Percentiles rank a stretch among this genome's conserved stretches.
phyloP scores from a whole-genome alignment of 2,797 vertebrate species.

The Pterois miles region DNA sequence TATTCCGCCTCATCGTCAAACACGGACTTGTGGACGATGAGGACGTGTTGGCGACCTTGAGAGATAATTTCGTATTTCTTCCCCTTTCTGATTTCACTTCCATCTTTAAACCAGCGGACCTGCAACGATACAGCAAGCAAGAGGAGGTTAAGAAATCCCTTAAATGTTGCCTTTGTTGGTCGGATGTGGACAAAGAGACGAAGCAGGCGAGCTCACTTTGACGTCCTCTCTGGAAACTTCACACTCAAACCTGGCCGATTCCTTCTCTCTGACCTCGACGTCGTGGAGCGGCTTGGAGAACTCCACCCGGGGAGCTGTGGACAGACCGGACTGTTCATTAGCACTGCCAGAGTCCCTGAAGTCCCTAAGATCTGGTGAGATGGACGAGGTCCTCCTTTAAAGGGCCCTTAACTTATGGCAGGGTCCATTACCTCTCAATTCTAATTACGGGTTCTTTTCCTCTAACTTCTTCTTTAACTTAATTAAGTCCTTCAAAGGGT shows the following conservation, averaged over 20 bases:
- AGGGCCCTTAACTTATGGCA: not conserved
- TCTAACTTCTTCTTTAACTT: not conserved
- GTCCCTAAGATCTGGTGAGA: not conserved
- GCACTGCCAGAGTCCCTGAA: no score
- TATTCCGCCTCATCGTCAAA: slow-evolving; percentile 98
- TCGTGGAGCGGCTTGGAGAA: slow-evolving; percentile 94
- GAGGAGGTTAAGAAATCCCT: not conserved
- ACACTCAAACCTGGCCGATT: slow-evolving; percentile 94
- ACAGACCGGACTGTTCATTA: not conserved
- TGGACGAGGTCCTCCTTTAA: not conserved
- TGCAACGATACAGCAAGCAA: slow-evolving; percentile 47
- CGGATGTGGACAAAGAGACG: not conserved
- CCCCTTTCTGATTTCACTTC: slow-evolving; percentile 95
- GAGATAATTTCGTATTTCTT: slow-evolving; percentile 96
- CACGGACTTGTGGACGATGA: slow-evolving; percentile 92
- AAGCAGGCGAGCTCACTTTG: slow-evolving; percentile 81
- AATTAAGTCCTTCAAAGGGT: not conserved
- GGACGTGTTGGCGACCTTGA: slow-evolving; percentile 89
- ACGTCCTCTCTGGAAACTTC: slow-evolving; percentile 93
- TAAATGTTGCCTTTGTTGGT: not conserved
- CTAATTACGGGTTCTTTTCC: not conserved
- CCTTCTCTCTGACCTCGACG: slow-evolving; percentile 94
- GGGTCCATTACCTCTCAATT: not conserved
- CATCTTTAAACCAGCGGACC: slow-evolving; percentile 96
- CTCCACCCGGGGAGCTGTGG: slow-evolving; percentile 91